phyloP scores from a whole-genome alignment of 2,797 vertebrate species.

The Leontopithecus rosalia region DNA sequence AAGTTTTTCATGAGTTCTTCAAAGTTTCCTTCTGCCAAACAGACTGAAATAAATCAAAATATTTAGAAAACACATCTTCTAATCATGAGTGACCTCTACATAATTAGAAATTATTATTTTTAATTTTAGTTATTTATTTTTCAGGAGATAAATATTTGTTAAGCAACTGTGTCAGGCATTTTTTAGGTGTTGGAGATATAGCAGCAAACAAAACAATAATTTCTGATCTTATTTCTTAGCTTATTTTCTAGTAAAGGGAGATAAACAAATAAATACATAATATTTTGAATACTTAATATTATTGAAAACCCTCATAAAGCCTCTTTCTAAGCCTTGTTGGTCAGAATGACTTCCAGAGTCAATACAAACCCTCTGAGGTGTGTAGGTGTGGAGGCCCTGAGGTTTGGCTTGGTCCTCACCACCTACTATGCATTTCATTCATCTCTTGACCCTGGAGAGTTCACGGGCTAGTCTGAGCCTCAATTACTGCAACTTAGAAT shows the following conservation, averaged over 20 bases:
- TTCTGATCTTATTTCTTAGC: not conserved
- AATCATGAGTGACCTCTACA: not conserved
- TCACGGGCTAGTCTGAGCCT: not conserved
- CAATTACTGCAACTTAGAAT: not conserved
- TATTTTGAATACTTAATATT: not conserved
- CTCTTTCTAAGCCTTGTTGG: rapidly evolving
- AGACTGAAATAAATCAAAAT: conserved; percentile 6
- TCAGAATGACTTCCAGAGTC: too few relatives aligned
- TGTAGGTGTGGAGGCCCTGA: rapidly evolving
- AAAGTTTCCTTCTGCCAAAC: not conserved
- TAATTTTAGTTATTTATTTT: not conserved
- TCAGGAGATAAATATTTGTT: not conserved
- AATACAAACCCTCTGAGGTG: rapidly evolving
- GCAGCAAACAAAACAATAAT: not conserved
- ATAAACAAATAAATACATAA: not conserved
- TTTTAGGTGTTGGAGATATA: not conserved
- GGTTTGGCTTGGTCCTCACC: rapidly evolving
- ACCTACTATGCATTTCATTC: not conserved
- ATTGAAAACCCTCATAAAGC: not conserved
- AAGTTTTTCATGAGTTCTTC: not conserved
- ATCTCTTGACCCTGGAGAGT: not conserved
- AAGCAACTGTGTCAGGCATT: not conserved
- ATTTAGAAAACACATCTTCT: not conserved
- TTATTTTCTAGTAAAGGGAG: not conserved
- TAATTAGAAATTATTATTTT: not conserved